phyloP scores from a whole-genome alignment of 2,113 vertebrate species.

The Ahaetulla prasina region DNA sequence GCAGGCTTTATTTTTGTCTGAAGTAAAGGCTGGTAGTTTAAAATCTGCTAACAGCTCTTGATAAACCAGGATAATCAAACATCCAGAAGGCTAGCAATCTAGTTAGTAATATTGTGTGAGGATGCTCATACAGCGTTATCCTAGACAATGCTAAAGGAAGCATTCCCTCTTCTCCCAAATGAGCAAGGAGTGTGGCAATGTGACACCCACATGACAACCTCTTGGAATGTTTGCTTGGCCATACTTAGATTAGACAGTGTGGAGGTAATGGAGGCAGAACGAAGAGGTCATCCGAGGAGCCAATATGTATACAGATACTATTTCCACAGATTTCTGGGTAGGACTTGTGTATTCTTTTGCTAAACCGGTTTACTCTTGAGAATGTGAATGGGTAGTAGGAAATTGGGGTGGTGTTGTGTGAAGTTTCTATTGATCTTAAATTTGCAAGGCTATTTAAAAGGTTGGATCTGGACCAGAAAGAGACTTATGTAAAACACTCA shows the following conservation, averaged over 20 bases:
- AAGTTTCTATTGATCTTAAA: constrained; percentile 3
- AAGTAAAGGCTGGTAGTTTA: not conserved
- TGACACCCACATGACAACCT: not conserved
- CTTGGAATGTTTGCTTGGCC: constrained; percentile 23
- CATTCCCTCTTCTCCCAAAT: not conserved
- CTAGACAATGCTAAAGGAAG: not conserved
- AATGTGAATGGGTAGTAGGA: not conserved
- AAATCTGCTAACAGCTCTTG: not conserved
- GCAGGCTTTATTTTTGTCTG: not conserved
- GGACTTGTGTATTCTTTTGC: constrained; percentile 31
- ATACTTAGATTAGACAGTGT: constrained; percentile 21
- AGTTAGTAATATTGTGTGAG: not conserved
- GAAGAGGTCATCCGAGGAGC: constrained; percentile 33
- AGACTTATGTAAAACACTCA: not conserved
- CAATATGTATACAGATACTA: constrained; percentile 46
- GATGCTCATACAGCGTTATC: not conserved
- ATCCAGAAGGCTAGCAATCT: not conserved
- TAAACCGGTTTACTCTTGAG: constrained; percentile 6
- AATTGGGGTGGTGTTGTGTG: not conserved
- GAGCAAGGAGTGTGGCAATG: constrained; percentile 38
- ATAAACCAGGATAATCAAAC: not conserved
- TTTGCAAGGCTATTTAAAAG: not conserved
- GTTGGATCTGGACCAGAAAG: not conserved
- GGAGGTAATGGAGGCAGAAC: constrained; percentile 14
- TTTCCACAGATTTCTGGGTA: constrained; percentile 47